Base-by-base conservation (phyloP, 2,888 invertebrate species). In the Tribolium freemani region DNA sequence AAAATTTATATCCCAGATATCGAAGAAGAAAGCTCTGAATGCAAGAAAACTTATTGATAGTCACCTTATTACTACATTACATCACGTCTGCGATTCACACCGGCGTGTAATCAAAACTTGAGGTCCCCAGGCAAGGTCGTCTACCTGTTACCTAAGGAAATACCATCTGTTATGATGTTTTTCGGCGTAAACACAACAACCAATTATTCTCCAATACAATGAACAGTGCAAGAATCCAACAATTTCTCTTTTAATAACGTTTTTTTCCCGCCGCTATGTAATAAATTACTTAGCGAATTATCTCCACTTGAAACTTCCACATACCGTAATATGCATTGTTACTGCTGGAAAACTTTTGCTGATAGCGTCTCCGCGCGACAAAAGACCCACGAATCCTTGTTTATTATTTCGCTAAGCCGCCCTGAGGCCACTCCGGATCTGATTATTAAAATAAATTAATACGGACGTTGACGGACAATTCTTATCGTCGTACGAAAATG, bases 71-170 rank as follows among this genome's bases (percentile, higher is more conserved):
- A 70, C 69, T 44, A 61, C 72, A 75, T 75, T 75, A 70, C 64
- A 75, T 75, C 75, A 75, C 75, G 75, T 75, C 72, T 75, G 63
- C 69, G 70, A 72, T 74, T 75, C 72, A 72, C 72, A 75, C 61
- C 73, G 68, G 69, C 68, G 61, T 75, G 58, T 75, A 75, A 75
- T 75, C 75, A 75, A 75, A 75, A 75, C 70, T 75, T 60, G 63
- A 69, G 70, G 72, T 72, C 75, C 75, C 50, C 67, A 72, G 75
- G 75, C 75, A 75, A 75, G 75, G 75, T 75, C 75, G 75, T 75
- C 75, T 75, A 75, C 75, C 75, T 75, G 72, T 75, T 75, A 73
- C 73, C 73, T 70, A 60, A 73, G 73, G 73, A 73, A 70, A 73
- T 73, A 73, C 73, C 73, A 73, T 73, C 73, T 73, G 73, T 67